Evolutionary conservation across 2,113 vertebrate genomes (phyloP).

Genomic region (Pristiophorus japonicus): DNA sequence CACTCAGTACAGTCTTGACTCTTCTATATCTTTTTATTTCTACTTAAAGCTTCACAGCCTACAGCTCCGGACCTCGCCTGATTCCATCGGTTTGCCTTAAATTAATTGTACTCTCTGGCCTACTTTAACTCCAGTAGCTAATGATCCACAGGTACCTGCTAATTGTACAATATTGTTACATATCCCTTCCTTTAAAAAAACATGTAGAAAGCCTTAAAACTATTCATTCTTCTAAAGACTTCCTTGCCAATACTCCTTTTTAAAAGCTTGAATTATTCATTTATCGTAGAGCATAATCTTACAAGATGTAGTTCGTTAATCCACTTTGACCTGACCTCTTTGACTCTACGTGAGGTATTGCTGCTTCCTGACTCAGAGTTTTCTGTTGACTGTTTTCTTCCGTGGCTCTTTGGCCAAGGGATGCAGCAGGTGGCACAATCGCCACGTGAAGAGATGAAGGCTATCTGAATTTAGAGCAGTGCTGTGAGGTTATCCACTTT

Average conservation of each 20-base stretch:
- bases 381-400: neutral
- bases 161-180: slow-evolving; percentile 16
- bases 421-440: too few species aligned
- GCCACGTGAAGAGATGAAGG: neutral
- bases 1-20: neutral
- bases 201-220: neutral
- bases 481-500: too few species aligned
- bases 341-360: neutral
- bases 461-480: neutral
- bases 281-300: neutral
- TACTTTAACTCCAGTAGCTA: slow-evolving; percentile 11
- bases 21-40: neutral
- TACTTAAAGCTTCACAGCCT: neutral
- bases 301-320: neutral
- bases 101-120: slow-evolving; percentile 21
- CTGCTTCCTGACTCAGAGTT: neutral
- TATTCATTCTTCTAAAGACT: neutral
- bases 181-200: neutral
- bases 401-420: too few species aligned
- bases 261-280: neutral
- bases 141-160: neutral
- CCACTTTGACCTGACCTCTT: neutral
- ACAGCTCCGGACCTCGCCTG: neutral
- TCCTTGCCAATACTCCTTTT: neutral
- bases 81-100: neutral